phyloP scores from a whole-genome alignment of 2,797 vertebrate genomes.

The Danio kyathit region DNA sequence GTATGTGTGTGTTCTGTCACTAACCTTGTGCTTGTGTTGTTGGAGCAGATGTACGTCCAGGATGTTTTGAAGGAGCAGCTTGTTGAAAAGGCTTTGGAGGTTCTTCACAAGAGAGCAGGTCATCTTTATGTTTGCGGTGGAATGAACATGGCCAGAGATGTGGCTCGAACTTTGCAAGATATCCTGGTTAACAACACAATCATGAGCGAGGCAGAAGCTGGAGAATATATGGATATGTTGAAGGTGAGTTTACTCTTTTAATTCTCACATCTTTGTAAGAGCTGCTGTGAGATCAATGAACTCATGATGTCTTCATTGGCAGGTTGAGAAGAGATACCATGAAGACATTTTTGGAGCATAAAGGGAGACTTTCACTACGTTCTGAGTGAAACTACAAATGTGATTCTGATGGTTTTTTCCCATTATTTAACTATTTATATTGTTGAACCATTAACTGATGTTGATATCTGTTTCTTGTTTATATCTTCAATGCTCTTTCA shows the following conservation, averaged over 20 bases:
- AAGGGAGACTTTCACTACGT: background rate
- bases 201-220: constrained; percentile 70
- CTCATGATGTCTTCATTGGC: constrained; percentile 43
- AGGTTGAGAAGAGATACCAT: constrained; percentile 84
- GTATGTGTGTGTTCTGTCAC: background rate
- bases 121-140: constrained; percentile 85
- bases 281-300: background rate
- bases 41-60: constrained; percentile 84
- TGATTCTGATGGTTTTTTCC: background rate
- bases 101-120: constrained; percentile 72
- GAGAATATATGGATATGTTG: constrained; percentile 78
- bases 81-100: constrained; percentile 64
- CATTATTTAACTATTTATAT: background rate
- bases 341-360: constrained; percentile 85
- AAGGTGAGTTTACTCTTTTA: constrained; percentile 73
- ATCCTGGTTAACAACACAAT: constrained; percentile 71
- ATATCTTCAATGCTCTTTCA: background rate
- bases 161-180: constrained; percentile 73
- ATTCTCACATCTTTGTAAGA: background rate
- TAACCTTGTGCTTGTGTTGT: background rate
- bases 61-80: constrained; percentile 77
- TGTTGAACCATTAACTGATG: background rate
- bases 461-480: background rate
- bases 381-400: background rate
- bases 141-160: constrained; percentile 80